Evolutionary conservation across 2,797 vertebrate species (phyloP), one percentile per base, ranked within the genome.

Genomic region (Phoeniculus purpureus): DNA sequence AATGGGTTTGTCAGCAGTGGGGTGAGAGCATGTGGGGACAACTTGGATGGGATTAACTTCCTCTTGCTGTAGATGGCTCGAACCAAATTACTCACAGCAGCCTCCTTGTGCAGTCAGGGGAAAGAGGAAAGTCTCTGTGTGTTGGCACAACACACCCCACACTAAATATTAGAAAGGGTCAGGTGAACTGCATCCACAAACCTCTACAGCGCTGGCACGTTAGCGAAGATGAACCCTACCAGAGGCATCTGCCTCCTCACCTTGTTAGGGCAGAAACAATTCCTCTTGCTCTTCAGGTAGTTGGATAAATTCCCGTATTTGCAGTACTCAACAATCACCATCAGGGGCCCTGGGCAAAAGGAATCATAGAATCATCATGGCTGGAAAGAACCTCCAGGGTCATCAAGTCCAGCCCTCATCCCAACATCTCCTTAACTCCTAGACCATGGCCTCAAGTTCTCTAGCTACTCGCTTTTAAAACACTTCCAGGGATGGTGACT

Each of bases 311-410:
- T 99, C 72, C 99, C 99, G 29, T 98, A 98, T 87, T 98, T 97
- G 97, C 99, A 99, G 92, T 98, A 99, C 95, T 99, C 99, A 21
- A 99, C 99, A 43, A 99, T 99, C 72, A 99, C 97, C 99, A 99
- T 98, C 89, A 99, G 96, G 25, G 99, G 99, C 45, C 98, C 99
- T 99, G 94, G 54, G n/a, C 9, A 87, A 48, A 89, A 68, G 18
- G 15, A 32, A 16, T 43, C 37, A 12, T 37, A 37, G 37, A 37
- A 37, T 37, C 37, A 37, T 37, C 37, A 37, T 12, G 37, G 37
- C 37, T 37, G 37, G 37, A 37, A 37, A 37, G 37, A 37, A 37
- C 37, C 37, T 37, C 37, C 37, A 37, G 37, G 37, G 12, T 37
- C 37, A 37, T 37, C 37, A 37, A 37, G 37, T 37, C 37, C 37